Base-by-base conservation (phyloP, 2,797 vertebrate genomes). In the Muraenolepis orangiensis region DNA sequence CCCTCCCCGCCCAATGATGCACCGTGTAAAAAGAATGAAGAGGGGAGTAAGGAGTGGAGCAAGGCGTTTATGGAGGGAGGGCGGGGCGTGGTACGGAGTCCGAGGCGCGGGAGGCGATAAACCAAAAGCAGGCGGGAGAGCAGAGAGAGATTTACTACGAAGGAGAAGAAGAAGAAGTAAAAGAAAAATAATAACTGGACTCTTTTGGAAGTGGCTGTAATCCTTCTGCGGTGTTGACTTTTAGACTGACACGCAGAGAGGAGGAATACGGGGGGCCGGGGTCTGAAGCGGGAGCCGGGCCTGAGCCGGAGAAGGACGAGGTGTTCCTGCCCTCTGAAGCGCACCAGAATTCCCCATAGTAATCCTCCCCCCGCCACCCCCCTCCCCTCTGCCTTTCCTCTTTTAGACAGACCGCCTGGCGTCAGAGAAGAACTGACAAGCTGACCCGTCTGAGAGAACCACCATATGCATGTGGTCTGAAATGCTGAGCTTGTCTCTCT, bases 1-100 rank as follows among this genome's bases (percentile, higher is more conserved):
- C 46, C 46, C 46, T 57, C 90, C 89, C 88, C 84, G 91, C 90
- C 86, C 86, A 87, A 91, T 93, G 92, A 93, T 91, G 88, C 91
- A 92, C 85, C 86, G 88, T 89, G 91, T 90, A 90, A 91, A 91
- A 91, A 38, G 6, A 84, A 86, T 78, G 87, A 84, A 70, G 82
- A 79, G 75, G 79, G 84, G 75, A n/a, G 67, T 69, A 13, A 26
- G 67, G 38, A 40, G 14, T 31, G 74, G 75, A 76, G 74, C 73
- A 36, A 76, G 75, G 20, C 51, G 6, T 2, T 57, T n/a, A n/a
- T n/a, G n/a, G 51, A 57, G n/a, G 2, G 51, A 57, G 51, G 51
- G 51, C 7, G 51, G 51, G 20, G 81, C 61, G 72, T 75, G 71
- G 74, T 26, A 81, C 67, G 76, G 71, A 73, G 72, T 72, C 82